Evolutionary conservation across 2,113 vertebrate genomes (phyloP).

Genomic region (Cinclus mexicanus): DNA sequence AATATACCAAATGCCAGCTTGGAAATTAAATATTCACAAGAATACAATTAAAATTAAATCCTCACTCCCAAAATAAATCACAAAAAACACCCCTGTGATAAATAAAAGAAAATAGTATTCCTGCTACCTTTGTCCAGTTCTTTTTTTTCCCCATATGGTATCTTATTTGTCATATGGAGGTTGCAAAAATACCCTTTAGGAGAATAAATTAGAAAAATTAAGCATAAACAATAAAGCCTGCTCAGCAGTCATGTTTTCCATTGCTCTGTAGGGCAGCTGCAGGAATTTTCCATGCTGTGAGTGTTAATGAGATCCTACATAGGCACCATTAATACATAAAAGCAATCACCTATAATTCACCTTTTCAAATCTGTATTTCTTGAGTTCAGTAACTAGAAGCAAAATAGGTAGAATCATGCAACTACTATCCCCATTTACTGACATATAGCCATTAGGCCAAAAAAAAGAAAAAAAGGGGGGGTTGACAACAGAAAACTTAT

Average conservation of each 20-base stretch:
- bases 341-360: constrained; percentile 65
- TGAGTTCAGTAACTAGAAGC: constrained; percentile 32
- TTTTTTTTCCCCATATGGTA: constrained; percentile 48
- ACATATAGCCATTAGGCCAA: not conserved
- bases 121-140: constrained; percentile 50
- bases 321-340: constrained; percentile 62
- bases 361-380: constrained; percentile 27
- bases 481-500: not conserved
- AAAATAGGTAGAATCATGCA: constrained; percentile 22
- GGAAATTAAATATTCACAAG: constrained; percentile 43
- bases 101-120: constrained; percentile 35
- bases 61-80: not conserved
- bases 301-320: constrained; percentile 69
- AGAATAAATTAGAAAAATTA: constrained; percentile 64
- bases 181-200: constrained; percentile 46
- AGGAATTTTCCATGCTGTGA: constrained; percentile 67
- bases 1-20: not conserved
- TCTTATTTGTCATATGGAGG: constrained; percentile 57
- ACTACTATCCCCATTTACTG: not conserved
- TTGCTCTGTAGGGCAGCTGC: constrained; percentile 50
- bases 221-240: constrained; percentile 63
- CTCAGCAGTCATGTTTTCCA: constrained; percentile 56
- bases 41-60: constrained; percentile 2
- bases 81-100: not conserved
- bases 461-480: not conserved